phyloP scores from a whole-genome alignment of 2,888 invertebrate species.

The Mechanitis messenoides region DNA sequence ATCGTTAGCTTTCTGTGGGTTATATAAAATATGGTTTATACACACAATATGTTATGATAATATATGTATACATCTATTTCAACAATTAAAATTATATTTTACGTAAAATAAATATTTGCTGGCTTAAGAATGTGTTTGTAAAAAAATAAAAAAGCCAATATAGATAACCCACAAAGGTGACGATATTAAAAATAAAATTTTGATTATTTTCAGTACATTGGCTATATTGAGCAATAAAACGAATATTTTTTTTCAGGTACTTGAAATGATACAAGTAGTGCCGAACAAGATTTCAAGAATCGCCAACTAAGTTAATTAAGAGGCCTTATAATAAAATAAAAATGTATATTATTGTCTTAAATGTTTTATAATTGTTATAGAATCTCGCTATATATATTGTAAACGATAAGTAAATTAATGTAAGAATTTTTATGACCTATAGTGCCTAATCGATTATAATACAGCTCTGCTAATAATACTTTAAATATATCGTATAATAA shows the following conservation, averaged over 20 bases:
- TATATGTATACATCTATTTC: no score
- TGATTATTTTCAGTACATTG: not conserved
- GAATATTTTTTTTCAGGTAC: slow-evolving; percentile 3
- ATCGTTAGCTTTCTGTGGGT: no score
- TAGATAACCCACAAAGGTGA: no score
- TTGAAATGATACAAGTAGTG: not conserved
- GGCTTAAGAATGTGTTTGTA: no score
- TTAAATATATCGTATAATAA: slow-evolving; percentile 3
- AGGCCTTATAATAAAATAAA: slow-evolving; percentile 2
- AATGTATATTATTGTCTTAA: not conserved
- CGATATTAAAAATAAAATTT: no score
- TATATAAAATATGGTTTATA: no score
- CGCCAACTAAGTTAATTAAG: not conserved
- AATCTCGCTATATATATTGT: not conserved
- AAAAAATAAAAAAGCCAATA: no score
- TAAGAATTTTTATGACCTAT: not conserved
- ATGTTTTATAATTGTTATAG: slow-evolving; percentile 2
- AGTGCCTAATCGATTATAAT: slow-evolving; percentile 1
- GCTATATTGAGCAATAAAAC: not conserved
- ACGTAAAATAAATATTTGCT: no score
- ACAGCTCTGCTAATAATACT: not conserved
- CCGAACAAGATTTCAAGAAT: not conserved
- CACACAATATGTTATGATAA: no score
- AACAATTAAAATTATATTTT: no score
- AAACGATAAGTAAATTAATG: not conserved